Evolutionary conservation across 2,888 invertebrate species (phyloP).

Genomic region (Agriopis aurantiaria): DNA sequence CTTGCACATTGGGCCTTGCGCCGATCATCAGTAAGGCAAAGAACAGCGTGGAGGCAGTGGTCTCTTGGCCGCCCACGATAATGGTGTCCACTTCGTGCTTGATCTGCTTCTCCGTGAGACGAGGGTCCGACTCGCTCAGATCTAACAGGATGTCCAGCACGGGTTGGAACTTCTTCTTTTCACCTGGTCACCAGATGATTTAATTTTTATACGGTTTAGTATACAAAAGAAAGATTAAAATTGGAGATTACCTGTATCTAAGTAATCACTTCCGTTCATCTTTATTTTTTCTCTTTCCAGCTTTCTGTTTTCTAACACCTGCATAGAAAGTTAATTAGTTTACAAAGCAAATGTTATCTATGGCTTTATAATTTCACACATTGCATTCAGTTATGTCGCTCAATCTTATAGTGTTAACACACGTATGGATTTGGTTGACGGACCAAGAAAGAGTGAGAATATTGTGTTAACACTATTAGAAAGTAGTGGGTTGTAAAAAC

Average conservation of each 20-base stretch:
- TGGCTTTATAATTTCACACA: too few relatives aligned
- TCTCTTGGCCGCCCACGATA: constrained; percentile 85
- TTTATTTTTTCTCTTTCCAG: constrained; percentile 50
- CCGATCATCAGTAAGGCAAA: constrained; percentile 73
- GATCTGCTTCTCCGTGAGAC: constrained; percentile 80
- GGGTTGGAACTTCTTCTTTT: constrained; percentile 66
- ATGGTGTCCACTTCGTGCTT: constrained; percentile 86
- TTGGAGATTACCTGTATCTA: constrained; percentile 9
- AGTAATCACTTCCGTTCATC: constrained; percentile 24
- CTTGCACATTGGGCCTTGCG: constrained; percentile 67
- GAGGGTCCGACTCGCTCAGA: constrained; percentile 68
- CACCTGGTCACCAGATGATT: constrained; percentile 35
- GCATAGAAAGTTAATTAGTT: constrained; percentile 14
- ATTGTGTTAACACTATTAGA: too few relatives aligned
- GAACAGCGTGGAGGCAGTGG: constrained; percentile 72
- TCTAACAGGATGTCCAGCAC: constrained; percentile 85
- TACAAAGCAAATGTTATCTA: background rate
- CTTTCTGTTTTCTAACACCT: constrained; percentile 60
- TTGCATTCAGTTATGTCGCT: too few relatives aligned
- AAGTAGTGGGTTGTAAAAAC: too few relatives aligned
- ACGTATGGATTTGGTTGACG: too few relatives aligned
- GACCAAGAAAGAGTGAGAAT: too few relatives aligned
- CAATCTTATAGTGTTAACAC: too few relatives aligned
- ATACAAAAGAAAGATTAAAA: background rate
- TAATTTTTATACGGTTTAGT: background rate